Base-by-base conservation (phyloP, 2,113 vertebrate species). In the Psittacula cyanocephala region DNA sequence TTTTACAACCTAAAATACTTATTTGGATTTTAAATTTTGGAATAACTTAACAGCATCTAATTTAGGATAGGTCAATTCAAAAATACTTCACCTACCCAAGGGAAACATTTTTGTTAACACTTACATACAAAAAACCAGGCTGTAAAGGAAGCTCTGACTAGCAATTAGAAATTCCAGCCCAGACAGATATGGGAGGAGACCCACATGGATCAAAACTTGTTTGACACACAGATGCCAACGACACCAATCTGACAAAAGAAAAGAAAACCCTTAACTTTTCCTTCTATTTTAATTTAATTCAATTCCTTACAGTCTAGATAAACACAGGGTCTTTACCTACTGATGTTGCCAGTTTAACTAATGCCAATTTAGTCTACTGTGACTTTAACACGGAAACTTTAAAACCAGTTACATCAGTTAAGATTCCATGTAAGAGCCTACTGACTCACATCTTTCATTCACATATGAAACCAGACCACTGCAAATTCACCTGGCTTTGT, bases 131-230 rank as follows among this genome's bases (percentile, higher is more conserved):
- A 96, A 96, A 96, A 96, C 89, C 93, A 95, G 94, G 91, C 94
- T 97, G 94, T 96, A 96, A 97, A 95, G 96, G 91, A 97, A 96
- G 95, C 59, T 95, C 94, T 97, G 95, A 96, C 93, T 96, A 95
- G 94, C 71, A 96, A 95, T 95, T 96, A 96, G 95, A 96, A 96
- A 96, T 90, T 95, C 96, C 94, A 97, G 74, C 94, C 96, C 88
- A 97, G 94, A 82, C 94, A 97, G 93, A 97, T 89, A 94, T 91
- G 91, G 93, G 95, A 97, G 94, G 91, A 96, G 93, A 96, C 80
- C 96, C 96, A 97, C 95, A 97, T 94, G 93, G 95, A 96, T 96
- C 95, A 97, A 97, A 96, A 96, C 94, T 95, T 97, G 93, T 95
- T 95, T 92, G 95, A 95, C 84, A 97, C 94, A 97, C 93, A 97